Base-by-base conservation (phyloP, 2,113 vertebrate genomes). In the Oncorhynchus kisutch region DNA sequence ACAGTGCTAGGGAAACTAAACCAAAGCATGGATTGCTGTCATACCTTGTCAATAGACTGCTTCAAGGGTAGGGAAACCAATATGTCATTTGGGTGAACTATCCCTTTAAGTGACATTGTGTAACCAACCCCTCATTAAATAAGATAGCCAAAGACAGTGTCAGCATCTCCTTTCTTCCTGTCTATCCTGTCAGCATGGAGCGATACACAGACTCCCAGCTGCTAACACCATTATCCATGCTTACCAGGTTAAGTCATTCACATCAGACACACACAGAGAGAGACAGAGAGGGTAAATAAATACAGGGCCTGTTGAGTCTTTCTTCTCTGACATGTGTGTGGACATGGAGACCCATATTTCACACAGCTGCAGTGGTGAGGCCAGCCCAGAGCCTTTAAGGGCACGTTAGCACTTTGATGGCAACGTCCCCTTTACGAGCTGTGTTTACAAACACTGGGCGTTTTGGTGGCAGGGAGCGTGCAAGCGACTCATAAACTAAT, bases 391-490 rank as follows among this genome's bases (percentile, higher is more conserved):
- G 91, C 39, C 86, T 85, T 76, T 69, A 12, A 78, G 27, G 86
- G 84, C 87, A 87, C 82, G 67, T 89, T 86, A 81, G 80, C 81
- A 82, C 86, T 90, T 88, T 91, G 86, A 93, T 89, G 88, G 83
- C 79, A 74, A 82, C 81, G 49, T 85, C 65, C 65, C 82, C 78
- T 91, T 90, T 90, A 86, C 71, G 69, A 89, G 83, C 79, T 72
- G 82, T 92, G 91, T 93, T 91, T 90, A 89, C 88, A 91, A 91
- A 90, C 84, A 89, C 80, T 24, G 24, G 45, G 82, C 80, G 71
- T 82, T 72, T 71, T 71, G 83, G 87, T 78, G 78, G 81, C 90
- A 81, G 88, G 85, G 81, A 90, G 90, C 87, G 84, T 91, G 90
- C 89, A 78, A 91, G 81, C 67, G 82, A 78, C 88, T 91, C 77